These are phyloP conservation scores for Gonatopus flavifemur DNA, from an alignment of 1,140 invertebrate species.

Conservation along the genomic window DNA sequence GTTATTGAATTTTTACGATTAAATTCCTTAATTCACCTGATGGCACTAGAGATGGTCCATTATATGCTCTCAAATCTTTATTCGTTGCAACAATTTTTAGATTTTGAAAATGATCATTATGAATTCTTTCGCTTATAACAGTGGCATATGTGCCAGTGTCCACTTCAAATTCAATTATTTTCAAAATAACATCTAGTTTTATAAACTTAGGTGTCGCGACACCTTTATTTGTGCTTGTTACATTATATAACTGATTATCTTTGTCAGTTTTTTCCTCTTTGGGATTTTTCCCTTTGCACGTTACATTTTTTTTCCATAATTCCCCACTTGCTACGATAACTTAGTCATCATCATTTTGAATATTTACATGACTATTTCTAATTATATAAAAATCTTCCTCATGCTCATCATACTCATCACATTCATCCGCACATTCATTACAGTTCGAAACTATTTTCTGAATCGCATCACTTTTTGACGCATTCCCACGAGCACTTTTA, in stretches of 20 bases:
- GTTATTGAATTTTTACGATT: slow-evolving; percentile 4
- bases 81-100: slow-evolving; percentile 1
- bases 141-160: slow-evolving; percentile 8
- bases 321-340: background rate
- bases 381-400: background rate
- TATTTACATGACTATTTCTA: too few relatives aligned
- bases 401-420: background rate
- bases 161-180: slow-evolving; percentile 2
- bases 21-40: slow-evolving; percentile 2
- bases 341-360: background rate
- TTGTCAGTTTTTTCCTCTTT: background rate
- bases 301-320: too few relatives aligned
- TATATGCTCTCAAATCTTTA: slow-evolving; percentile 6
- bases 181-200: background rate
- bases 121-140: slow-evolving; percentile 2
- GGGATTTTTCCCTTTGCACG: background rate
- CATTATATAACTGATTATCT: background rate
- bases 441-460: background rate
- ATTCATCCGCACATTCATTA: too few relatives aligned
- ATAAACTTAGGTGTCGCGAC: background rate
- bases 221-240: background rate
- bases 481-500: background rate
- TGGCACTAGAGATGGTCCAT: background rate
- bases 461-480: background rate
- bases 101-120: background rate